Evolutionary conservation across 2,888 invertebrate genomes (phyloP), one percentile per base, ranked within the genome.

Genomic region (Apeira syringaria): DNA sequence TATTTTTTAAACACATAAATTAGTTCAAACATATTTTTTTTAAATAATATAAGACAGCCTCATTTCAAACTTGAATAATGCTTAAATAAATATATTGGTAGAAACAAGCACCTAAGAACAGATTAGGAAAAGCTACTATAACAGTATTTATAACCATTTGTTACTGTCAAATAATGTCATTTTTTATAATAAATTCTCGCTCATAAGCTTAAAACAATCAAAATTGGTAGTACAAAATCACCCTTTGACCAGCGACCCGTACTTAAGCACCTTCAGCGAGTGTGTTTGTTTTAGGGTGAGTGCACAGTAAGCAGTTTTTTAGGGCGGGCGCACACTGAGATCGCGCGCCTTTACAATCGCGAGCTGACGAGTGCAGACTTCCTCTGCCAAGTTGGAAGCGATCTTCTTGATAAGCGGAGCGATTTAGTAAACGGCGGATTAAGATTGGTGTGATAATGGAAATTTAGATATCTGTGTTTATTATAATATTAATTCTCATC

Each of bases 331-430:
- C 59, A 61, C 65, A 64, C 55, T 59, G 57, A 61, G 62, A 69
- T 67, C 70, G 71, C 70, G 71, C 70, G 75, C 76, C 77, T 75
- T 80, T 80, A 74, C 77, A 75, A 74, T 77, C 74, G 76, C 60
- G 63, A 67, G 64, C 77, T 80, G 83, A 79, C 82, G 74, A 60
- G 61, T 47, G 53, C 83, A 81, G 78, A 76, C 79, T 66, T 70
- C 66, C 75, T 73, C 59, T 54, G 67, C 58, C 59, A 51, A 38
- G 33, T 32, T n/a, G 47, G 47, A 42, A 6, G 18, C 5, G 37
- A 30, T 1, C 9, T 38, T 11, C 22, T 44, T 53, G 36, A 31
- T n/a, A 13, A 29, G 12, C 30, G 28, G 6, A 56, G 56, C 54
- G 53, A 26, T 38, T 37, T 41, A 27, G 22, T 50, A 8, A 9